Evolutionary conservation across 2,113 vertebrate species (phyloP).

Genomic region (Nansenia antarctica): DNA sequence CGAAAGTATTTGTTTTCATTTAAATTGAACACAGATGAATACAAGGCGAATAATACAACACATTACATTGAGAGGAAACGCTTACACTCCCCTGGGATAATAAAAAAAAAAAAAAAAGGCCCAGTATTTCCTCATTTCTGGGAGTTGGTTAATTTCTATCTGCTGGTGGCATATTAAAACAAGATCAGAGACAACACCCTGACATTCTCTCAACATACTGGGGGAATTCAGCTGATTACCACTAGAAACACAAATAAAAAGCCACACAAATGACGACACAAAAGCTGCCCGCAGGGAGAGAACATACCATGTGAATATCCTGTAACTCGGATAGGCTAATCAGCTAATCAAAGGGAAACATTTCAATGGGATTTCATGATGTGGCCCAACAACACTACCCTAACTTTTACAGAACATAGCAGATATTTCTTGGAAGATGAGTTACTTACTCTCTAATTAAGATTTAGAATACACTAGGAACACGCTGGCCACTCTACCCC

Average conservation of each 20-base stretch:
- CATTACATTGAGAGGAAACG: slow-evolving; percentile 21
- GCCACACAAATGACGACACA: slow-evolving; percentile 72
- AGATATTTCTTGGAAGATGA: too few species aligned
- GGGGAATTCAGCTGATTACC: slow-evolving; percentile 76
- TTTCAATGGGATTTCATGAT: slow-evolving; percentile 54
- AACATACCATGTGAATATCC: slow-evolving; percentile 37
- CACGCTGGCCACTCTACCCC: background rate
- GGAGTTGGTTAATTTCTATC: slow-evolving; percentile 74
- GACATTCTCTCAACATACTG: slow-evolving; percentile 70
- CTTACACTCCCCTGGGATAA: slow-evolving; percentile 58
- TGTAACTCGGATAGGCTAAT: slow-evolving; percentile 37
- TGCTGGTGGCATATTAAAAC: slow-evolving; percentile 77
- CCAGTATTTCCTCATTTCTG: slow-evolving; percentile 72
- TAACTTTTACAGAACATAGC: background rate
- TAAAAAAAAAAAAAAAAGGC: slow-evolving; percentile 65
- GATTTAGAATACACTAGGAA: background rate
- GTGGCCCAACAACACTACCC: background rate
- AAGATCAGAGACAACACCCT: slow-evolving; percentile 74
- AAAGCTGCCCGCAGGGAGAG: slow-evolving; percentile 61
- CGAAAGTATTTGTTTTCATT: slow-evolving; percentile 68
- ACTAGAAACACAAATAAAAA: slow-evolving; percentile 41
- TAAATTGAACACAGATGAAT: slow-evolving; percentile 59
- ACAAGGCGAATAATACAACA: slow-evolving; percentile 50
- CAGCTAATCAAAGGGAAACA: slow-evolving; percentile 63
- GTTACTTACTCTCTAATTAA: background rate